These are phyloP conservation scores for Cyphomyrus plagiostoma DNA, from an alignment of 2,113 vertebrate species.

Conservation along the genomic window DNA sequence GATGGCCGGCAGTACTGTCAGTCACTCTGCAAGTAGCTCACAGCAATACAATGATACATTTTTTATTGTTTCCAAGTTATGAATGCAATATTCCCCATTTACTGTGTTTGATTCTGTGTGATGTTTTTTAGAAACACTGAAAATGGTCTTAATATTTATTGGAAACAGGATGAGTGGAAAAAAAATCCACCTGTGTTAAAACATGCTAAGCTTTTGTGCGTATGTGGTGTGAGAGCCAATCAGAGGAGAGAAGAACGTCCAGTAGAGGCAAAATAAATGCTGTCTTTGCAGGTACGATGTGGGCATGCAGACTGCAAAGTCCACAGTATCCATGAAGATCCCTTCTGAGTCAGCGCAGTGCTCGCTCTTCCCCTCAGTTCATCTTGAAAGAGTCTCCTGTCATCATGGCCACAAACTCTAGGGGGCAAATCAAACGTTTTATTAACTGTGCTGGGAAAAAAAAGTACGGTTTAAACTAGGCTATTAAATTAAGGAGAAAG, in stretches of 20 bases:
- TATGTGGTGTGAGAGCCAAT: not conserved
- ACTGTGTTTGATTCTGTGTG: not conserved
- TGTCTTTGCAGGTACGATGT: not conserved
- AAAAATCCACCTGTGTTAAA: not conserved
- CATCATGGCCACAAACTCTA: constrained; percentile 62
- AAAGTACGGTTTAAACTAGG: not conserved
- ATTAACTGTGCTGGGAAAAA: not conserved
- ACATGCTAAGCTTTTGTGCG: not conserved
- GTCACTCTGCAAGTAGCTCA: not conserved
- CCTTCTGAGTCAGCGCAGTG: not conserved
- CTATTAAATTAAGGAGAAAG: not conserved
- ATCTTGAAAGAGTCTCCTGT: constrained; percentile 62
- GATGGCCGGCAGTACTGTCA: not conserved
- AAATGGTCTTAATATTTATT: not conserved
- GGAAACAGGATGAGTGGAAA: not conserved
- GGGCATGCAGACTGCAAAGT: not conserved
- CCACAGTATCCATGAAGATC: not conserved
- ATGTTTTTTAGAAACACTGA: not conserved
- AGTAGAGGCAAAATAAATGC: not conserved
- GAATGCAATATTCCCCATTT: not conserved
- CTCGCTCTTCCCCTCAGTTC: constrained; percentile 33
- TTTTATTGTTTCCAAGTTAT: not conserved
- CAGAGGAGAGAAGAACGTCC: not conserved
- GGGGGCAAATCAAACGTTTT: not conserved
- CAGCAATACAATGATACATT: not conserved